Conservation (phyloP, 1,140 invertebrate genomes). For the Lepidotrigona ventralis region DNA sequence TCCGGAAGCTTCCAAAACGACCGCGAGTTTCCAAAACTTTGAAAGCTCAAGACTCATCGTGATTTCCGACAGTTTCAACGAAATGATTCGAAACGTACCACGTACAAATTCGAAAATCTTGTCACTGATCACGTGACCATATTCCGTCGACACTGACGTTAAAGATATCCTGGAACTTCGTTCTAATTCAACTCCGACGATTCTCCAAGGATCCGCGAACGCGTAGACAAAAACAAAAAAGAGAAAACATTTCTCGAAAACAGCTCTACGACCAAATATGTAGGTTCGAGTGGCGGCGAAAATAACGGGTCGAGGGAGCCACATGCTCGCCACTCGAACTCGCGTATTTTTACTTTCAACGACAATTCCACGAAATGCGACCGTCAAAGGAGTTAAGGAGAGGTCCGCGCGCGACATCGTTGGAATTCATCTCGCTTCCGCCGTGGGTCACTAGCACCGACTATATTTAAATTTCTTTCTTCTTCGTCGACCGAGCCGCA, state of each 20-base stretch:
- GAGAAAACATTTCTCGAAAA: conserved; percentile 32
- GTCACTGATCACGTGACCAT: too few species aligned
- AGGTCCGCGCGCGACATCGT: conserved; percentile 60
- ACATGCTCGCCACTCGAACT: conserved; percentile 57
- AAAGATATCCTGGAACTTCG: too few species aligned
- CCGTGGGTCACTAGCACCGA: conserved; percentile 55
- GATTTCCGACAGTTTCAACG: too few species aligned
- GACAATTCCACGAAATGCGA: conserved; percentile 72
- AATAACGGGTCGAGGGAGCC: conserved; percentile 61
- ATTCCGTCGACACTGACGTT: too few species aligned
- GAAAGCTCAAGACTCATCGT: too few species aligned
- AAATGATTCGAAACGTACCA: too few species aligned
- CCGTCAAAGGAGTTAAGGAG: conserved; percentile 70
- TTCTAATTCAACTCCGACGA: not conserved
- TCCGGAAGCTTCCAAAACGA: too few species aligned
- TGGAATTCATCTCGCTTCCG: conserved; percentile 70
- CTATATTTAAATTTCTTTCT: conserved; percentile 69
- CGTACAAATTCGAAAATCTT: too few species aligned
- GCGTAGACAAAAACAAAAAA: not conserved
- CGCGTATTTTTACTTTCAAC: conserved; percentile 73
- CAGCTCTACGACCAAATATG: too few species aligned
- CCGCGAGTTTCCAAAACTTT: too few species aligned
- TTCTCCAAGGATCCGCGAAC: not conserved
- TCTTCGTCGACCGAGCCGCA: not conserved
- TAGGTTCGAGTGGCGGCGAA: conserved; percentile 33